Percentiles rank a stretch among this genome's conserved stretches.
phyloP scores from a whole-genome alignment of 2,888 invertebrate genomes.

The Trissoscelio sp. region DNA sequence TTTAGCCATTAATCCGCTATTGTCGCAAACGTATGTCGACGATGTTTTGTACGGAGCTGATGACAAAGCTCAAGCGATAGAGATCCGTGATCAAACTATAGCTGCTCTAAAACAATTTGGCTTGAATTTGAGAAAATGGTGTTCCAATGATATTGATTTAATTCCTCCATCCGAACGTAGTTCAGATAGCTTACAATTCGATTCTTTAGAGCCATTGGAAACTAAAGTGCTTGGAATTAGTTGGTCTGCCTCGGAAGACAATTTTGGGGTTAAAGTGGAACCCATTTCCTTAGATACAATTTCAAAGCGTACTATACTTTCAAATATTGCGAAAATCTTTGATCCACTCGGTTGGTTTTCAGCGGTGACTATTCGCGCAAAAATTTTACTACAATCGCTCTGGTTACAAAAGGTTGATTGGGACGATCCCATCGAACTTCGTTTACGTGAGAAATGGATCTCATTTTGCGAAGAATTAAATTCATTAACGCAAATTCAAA shows the following conservation, averaged over 20 bases:
- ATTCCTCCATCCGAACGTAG: no score
- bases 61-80: no score
- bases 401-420: conserved; percentile 33
- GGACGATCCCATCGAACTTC: neutral
- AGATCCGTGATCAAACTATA: no score
- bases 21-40: neutral
- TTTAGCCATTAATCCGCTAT: neutral
- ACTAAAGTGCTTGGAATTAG: neutral
- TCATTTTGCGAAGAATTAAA: neutral
- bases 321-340: conserved; percentile 8
- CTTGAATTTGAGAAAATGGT: no score
- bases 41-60: no score
- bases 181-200: no score
- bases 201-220: no score
- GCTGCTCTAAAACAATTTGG: no score
- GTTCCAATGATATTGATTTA: no score
- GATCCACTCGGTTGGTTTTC: conserved; percentile 24
- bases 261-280: neutral
- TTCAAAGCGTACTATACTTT: conserved; percentile 2
- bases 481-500: neutral
- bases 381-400: conserved; percentile 44
- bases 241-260: neutral
- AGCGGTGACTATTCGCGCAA: conserved; percentile 7
- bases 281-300: neutral
- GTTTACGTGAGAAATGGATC: neutral